A percentile compares a stretch with the other conserved stretches of the same genome.
These are phyloP conservation scores for Ameiurus melas DNA, from an alignment of 2,113 vertebrate species.

Conservation along the genomic window DNA sequence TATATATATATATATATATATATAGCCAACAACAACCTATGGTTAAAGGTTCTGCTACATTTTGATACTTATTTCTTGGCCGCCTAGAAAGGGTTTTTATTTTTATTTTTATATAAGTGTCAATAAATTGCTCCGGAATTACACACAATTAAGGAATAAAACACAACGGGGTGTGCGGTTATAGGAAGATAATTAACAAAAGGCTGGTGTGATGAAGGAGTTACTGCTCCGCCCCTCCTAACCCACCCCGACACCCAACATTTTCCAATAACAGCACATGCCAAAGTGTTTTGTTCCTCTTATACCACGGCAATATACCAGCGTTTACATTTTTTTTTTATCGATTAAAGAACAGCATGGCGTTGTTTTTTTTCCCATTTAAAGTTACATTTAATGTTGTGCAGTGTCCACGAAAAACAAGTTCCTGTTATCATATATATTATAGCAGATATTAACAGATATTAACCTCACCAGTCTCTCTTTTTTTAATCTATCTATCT, in stretches of 20 bases:
- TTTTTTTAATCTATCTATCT: too few species aligned
- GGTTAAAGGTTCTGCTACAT: not conserved
- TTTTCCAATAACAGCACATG: not conserved
- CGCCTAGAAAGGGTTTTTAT: not conserved
- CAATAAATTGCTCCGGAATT: not conserved
- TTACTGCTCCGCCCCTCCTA: not conserved
- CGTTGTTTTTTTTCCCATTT: not conserved
- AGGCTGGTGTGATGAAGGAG: not conserved
- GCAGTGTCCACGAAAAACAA: not conserved
- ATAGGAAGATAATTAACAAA: not conserved
- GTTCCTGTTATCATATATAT: not conserved
- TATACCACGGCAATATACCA: not conserved
- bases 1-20: not conserved
- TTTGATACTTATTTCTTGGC: conserved; percentile 4
- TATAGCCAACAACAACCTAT: not conserved
- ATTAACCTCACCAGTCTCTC: not conserved
- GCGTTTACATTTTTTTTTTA: not conserved
- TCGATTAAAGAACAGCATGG: not conserved
- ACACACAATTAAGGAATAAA: not conserved
- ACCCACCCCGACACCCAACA: not conserved
- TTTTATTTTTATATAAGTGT: not conserved
- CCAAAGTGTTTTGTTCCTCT: not conserved
- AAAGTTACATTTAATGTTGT: not conserved
- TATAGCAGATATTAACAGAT: not conserved
- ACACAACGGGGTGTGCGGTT: not conserved